Evolutionary conservation across 37 sponge, comb jelly and placozoan species (phyloP).

Genomic region (Tethya wilhelma): DNA sequence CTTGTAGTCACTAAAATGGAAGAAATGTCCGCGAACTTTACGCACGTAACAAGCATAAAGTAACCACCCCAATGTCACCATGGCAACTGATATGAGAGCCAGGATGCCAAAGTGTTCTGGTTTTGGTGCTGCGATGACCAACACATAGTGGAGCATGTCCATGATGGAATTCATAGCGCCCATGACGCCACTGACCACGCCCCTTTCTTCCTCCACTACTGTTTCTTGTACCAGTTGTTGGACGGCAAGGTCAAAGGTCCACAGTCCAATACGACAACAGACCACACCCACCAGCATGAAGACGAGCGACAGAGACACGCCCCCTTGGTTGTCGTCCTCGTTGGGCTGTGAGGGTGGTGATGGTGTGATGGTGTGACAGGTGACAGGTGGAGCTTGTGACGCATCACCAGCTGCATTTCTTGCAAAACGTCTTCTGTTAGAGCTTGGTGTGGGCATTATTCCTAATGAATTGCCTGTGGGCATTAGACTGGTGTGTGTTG

Average conservation of each 20-base stretch:
- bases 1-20: conserved; percentile 45
- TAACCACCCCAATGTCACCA: conserved; percentile 63
- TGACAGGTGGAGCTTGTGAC: no score
- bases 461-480: no score
- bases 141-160: conserved; percentile 89
- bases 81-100: conserved; percentile 70
- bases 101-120: conserved; percentile 82
- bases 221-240: conserved; percentile 88
- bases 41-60: conserved; percentile 69
- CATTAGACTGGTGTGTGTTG: no score
- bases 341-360: not conserved
- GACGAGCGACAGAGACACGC: conserved; percentile 24
- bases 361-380: not conserved
- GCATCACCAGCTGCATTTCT: no score
- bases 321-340: not conserved
- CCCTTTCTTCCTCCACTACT: conserved; percentile 83
- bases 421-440: no score
- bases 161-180: conserved; percentile 89
- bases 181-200: conserved; percentile 94
- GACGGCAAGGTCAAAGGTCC: conserved; percentile 92
- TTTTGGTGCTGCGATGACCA: conserved; percentile 79
- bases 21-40: conserved; percentile 65
- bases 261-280: conserved; percentile 86
- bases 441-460: no score
- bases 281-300: conserved; percentile 79